Evolutionary conservation across 2,113 vertebrate species (phyloP), one percentile per base, ranked within the genome.

Genomic region (Megaptera novaeangliae): DNA sequence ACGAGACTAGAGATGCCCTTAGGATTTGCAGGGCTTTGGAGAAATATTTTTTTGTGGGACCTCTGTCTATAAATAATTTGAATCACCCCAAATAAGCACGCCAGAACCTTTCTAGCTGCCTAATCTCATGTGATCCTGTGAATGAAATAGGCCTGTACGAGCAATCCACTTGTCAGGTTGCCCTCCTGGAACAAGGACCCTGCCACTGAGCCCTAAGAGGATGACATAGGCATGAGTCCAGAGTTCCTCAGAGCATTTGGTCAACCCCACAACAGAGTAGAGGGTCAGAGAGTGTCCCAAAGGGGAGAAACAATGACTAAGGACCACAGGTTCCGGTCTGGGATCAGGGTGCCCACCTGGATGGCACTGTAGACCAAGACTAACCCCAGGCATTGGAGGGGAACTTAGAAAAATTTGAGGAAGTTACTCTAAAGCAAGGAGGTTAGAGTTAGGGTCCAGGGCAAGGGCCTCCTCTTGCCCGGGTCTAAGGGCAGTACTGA

Each of bases 131-230:
- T 20, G 27, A 34, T 44, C 12, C 29, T 18, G 34, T 21, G 10
- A 69, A 36, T 20, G 9, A 78, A 78, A 72, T 78, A 27, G n/a
- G 23, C 11, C 18, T 84, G 4, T 7, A 34, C 44, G 41, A 86
- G 41, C 9, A 74, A n/a, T 49, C 13, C 6, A 2, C 25, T 18
- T 59, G 25, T 36, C 23, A 80, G 36, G 6, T 55, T 82, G 23
- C 6, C 1, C 1, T 91, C 6, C 11, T 41, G 27, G 44, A 69
- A 3, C 3, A 2, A 69, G 21, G 15, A 13, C 17, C 1, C 5
- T 31, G 44, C 5, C 12, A 20, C 23, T 29, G 36, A 13, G 18
- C 39, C 59, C 74, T 72, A 10, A 20, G 31, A 89, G 14, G 23
- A 25, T 8, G 9, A 7, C 21, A 23, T 1, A 88, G 6, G 10